Evolutionary conservation across 2,113 vertebrate genomes (phyloP), one percentile per base, ranked within the genome.

Genomic region (Sisor rabdophorus): DNA sequence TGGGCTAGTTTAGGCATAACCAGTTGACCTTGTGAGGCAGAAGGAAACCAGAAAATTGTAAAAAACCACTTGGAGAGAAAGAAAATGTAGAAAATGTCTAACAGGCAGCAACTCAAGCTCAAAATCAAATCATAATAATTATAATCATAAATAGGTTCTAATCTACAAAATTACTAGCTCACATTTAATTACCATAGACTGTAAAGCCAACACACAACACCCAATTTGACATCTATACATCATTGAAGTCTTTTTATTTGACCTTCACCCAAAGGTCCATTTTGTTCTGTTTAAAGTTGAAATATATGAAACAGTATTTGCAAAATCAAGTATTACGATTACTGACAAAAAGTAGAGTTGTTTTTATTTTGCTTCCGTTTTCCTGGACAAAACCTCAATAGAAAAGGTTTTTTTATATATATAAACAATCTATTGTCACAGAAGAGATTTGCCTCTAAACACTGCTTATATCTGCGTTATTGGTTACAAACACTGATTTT

Each of bases 401-500:
- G 1, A 32, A 44, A 72, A 44, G 8, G 24, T 20, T 9, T 15
- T 4, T 50, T 26, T 11, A 40, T 4, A 26, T 40, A 22, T 58
- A 12, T 58, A 12, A 26, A 58, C 13, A 73, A 12, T 30, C 55
- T 19, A 48, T 50, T 73, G 58, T 68, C 36, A 63, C 20, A 52
- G 53, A 58, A 58, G 10, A 20, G 52, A 17, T 64, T 36, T 26
- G 48, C 10, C 73, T 28, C 22, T 55, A 26, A 19, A 40, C 11
- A 16, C 74, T 68, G 74, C 63, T 67, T 22, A 30, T 13, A 24
- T 52, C 11, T 48, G 17, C 53, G 47, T 28, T 68, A 68, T 48
- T 68, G 53, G 12, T 56, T 30, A 76, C 61, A 67, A 67, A 67
- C 40, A 76, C 24, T 75, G 61, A 32, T 44, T 67, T 55, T 67